Base-by-base conservation (phyloP, 2,888 invertebrate genomes). In the Lissonota sp. region DNA sequence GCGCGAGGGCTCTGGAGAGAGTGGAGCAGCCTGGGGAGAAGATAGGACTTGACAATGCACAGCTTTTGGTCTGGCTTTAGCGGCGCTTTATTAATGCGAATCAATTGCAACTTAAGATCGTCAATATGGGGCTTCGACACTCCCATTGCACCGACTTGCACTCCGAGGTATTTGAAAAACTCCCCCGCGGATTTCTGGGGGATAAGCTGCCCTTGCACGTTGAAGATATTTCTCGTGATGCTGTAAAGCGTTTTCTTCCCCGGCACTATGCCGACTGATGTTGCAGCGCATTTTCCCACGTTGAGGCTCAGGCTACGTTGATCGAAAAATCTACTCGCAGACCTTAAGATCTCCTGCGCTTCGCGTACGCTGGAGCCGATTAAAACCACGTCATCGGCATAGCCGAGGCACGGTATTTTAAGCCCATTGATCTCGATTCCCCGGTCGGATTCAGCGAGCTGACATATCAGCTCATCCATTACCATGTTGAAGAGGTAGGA, bases 361-460 rank as follows among this genome's bases (percentile, higher is more conserved):
- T 51, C 80, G n/a, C 71, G 58, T 7, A 62, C 40, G 0, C 67
- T 58, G 12, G 69, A 62, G n/a, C 64, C 72, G 10, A 83, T 26
- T 4, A 86, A 51, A 6, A 85, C 42, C 12, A 85, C 53, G 44
- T 86, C 83, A 40, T 86, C 85, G 12, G 86, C 86, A 44, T 85
- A 86, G 0, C 75, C 84, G 6, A 84, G 14, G 3, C 75, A 75
- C 4, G 75, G 49, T 7, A 75, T 26, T 5, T 26, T 40, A 6
- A 16, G 14, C 4, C 10, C 10, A n/a, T 26, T 26, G 5, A 55
- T 5, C 5, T 6, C 12, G 2, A 55, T 12, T 10, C 69, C 69
- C 10, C 6, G 6, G 6, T 26, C 12, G 6, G 46, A 51, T 12
- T 10, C 7, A 0, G 55, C 55, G 1, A 72, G 51, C 0, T 51